A percentile compares a stretch with the other conserved stretches of the same genome.
Evolutionary conservation across 1,140 invertebrate genomes (phyloP).

Genomic region (Anadara kagoshimensis): DNA sequence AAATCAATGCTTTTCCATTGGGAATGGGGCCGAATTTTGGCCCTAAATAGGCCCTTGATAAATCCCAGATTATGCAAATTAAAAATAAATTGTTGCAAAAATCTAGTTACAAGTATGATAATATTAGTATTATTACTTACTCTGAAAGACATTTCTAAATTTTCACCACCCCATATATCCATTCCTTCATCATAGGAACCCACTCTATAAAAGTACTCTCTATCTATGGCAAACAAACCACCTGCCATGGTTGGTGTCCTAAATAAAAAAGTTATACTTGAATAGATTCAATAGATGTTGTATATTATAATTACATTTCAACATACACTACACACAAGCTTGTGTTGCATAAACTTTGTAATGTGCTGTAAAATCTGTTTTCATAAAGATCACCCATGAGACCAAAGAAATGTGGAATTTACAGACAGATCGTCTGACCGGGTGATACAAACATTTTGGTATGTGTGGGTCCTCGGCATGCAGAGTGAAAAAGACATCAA

Average conservation of each 20-base stretch:
- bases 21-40: no score
- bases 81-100: no score
- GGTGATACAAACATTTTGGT: no score
- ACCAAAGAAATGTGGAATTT: neutral
- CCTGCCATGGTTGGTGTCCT: constrained; percentile 99
- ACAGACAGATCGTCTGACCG: no score
- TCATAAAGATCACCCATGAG: neutral
- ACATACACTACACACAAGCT: no score
- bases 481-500: no score
- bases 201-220: constrained; percentile 91
- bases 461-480: no score
- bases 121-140: constrained; percentile 78
- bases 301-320: neutral
- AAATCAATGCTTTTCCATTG: no score
- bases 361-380: neutral
- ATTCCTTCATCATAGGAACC: constrained; percentile 99
- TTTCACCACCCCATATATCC: constrained; percentile 99
- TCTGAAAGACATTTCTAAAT: constrained; percentile 99
- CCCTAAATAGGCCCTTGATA: no score
- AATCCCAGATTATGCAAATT: no score
- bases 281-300: no score
- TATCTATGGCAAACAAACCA: constrained; percentile 96
- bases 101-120: no score
- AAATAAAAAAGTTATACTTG: constrained; percentile 30
- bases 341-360: neutral